A percentile compares a stretch with the other conserved stretches of the same genome.
These are phyloP conservation scores for Pseudotriccus pelzelni DNA, from an alignment of 2,797 vertebrate genomes.

Conservation along the genomic window DNA sequence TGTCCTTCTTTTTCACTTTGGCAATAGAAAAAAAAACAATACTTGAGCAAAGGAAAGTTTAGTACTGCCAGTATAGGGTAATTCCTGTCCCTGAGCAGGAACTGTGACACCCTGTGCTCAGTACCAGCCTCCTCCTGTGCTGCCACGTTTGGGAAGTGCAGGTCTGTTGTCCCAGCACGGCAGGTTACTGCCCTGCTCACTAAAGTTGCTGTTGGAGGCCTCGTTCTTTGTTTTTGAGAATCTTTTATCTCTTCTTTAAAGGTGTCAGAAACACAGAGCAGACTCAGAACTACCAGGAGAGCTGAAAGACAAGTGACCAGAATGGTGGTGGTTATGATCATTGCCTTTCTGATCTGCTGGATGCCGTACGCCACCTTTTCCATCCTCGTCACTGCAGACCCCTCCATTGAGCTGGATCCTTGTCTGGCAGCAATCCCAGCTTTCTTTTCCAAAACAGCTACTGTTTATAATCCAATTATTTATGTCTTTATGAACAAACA, in stretches of 20 bases:
- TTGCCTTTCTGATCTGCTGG: conserved; percentile 91
- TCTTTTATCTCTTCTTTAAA: conserved; percentile 52
- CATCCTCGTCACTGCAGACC: conserved; percentile 82
- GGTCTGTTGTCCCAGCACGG: too few relatives aligned
- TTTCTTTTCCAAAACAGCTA: conserved; percentile 91
- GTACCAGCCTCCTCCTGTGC: neutral
- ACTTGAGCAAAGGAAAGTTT: neutral
- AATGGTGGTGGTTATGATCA: conserved; percentile 91
- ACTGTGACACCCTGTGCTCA: neutral
- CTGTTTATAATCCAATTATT: conserved; percentile 91
- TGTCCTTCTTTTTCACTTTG: neutral
- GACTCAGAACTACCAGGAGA: conserved; percentile 81
- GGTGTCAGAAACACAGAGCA: conserved; percentile 83
- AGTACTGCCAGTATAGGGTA: neutral
- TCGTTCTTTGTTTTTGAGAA: neutral
- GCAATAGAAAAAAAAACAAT: neutral
- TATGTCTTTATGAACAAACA: conserved; percentile 95
- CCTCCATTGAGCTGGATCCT: conserved; percentile 85
- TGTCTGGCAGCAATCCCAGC: conserved; percentile 84
- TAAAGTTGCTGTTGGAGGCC: neutral
- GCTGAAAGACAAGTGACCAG: conserved; percentile 87
- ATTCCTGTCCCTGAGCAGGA: neutral
- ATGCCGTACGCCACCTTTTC: conserved; percentile 86
- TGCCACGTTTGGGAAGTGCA: neutral
- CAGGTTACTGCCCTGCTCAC: neutral